Evolutionary conservation across 2,888 invertebrate species (phyloP).

Genomic region (Microctonus aethiopoides): DNA sequence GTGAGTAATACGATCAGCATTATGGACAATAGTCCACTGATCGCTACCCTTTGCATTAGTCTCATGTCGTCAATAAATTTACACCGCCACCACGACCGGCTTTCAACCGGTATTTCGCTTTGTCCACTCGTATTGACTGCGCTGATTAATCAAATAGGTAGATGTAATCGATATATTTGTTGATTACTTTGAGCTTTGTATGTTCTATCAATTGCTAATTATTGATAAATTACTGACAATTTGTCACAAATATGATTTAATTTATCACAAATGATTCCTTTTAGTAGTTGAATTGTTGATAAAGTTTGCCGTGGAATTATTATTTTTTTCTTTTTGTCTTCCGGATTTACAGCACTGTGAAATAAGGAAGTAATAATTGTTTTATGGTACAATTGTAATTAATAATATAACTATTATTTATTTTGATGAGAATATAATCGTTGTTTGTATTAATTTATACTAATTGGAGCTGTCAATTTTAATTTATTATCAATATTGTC

Average conservation of each 20-base stretch:
- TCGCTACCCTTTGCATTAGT: slow-evolving; percentile 62
- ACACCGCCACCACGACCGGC: slow-evolving; percentile 47
- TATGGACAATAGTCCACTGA: slow-evolving; percentile 63
- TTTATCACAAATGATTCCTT: background rate
- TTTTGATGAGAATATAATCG: background rate
- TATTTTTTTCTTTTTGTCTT: background rate
- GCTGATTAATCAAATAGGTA: slow-evolving; percentile 7
- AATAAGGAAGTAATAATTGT: slow-evolving; percentile 4
- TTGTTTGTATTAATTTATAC: background rate
- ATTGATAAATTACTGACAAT: background rate
- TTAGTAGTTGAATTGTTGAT: background rate
- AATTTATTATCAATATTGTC: background rate
- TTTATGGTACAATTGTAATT: background rate
- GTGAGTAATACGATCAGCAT: slow-evolving; percentile 62
- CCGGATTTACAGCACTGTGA: slow-evolving; percentile 15
- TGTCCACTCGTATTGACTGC: slow-evolving; percentile 53
- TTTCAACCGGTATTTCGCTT: slow-evolving; percentile 48
- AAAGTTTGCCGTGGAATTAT: background rate
- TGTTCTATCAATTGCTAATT: background rate
- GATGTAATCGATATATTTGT: background rate
- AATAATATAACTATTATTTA: no score
- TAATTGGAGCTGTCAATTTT: background rate
- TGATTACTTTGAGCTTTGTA: background rate
- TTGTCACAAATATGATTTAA: background rate
- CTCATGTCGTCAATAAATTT: slow-evolving; percentile 58